A percentile compares a stretch with the other conserved stretches of the same genome.
Evolutionary conservation across 2,113 vertebrate genomes (phyloP).

Genomic region (Mormoops blainvillei): DNA sequence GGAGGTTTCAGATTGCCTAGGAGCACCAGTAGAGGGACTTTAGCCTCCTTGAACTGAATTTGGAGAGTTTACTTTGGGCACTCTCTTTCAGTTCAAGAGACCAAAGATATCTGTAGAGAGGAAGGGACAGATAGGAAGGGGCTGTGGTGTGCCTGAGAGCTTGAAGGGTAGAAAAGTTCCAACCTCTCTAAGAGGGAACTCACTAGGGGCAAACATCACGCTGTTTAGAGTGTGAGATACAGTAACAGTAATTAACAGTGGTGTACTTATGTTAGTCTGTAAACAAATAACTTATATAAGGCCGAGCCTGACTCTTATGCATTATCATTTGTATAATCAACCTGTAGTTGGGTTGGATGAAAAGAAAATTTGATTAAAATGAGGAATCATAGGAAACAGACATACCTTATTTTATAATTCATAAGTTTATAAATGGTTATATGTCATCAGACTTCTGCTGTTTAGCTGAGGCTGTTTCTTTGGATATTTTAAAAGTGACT

Average conservation of each 20-base stretch:
- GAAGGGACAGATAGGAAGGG: neutral
- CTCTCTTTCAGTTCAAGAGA: neutral
- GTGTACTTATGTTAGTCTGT: neutral
- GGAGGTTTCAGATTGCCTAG: neutral
- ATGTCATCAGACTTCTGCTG: neutral
- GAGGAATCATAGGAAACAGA: neutral
- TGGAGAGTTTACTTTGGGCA: neutral
- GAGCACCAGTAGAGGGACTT: neutral
- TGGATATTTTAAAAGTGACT: neutral
- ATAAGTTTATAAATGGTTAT: neutral
- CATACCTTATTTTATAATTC: neutral
- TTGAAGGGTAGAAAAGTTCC: neutral
- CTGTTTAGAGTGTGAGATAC: neutral
- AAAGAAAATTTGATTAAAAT: neutral
- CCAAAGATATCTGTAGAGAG: neutral
- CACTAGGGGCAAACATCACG: neutral
- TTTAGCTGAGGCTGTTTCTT: neutral
- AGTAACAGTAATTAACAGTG: neutral
- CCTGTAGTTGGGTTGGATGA: neutral
- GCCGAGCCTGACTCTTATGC: neutral
- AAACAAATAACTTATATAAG: neutral
- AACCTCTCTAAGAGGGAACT: neutral
- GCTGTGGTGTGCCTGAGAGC: neutral
- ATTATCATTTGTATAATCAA: neutral
- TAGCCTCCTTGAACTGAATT: neutral